Conservation (phyloP, 2,888 invertebrate species). For the Orchesella flavescens region DNA sequence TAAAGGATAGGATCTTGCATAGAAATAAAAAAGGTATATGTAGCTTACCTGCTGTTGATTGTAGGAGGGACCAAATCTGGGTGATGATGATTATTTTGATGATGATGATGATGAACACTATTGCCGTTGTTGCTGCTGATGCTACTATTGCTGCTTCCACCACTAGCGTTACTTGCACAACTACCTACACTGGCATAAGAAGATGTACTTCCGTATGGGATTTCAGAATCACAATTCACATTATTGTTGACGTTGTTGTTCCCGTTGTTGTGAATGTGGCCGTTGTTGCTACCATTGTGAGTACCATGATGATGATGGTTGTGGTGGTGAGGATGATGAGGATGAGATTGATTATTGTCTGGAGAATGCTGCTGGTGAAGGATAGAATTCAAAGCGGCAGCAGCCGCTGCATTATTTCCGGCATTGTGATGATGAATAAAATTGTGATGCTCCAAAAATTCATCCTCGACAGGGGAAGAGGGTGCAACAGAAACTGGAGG, state of each 20-base stretch:
- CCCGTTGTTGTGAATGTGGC: not conserved
- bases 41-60: constrained; percentile 54
- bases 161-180: constrained; percentile 50
- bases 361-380: constrained; percentile 57
- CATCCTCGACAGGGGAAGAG: constrained; percentile 65
- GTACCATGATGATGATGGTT: constrained; percentile 19
- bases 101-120: constrained; percentile 41
- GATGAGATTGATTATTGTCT: constrained; percentile 40
- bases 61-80: constrained; percentile 43
- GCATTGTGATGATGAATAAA: constrained; percentile 45
- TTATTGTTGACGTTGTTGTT: constrained; percentile 22
- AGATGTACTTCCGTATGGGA: constrained; percentile 48
- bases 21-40: constrained; percentile 20
- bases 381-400: constrained; percentile 24
- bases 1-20: not conserved
- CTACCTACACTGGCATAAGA: constrained; percentile 46
- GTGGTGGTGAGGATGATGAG: constrained; percentile 9
- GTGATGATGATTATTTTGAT: constrained; percentile 59
- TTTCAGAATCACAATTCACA: constrained; percentile 58
- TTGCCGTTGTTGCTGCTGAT: constrained; percentile 22
- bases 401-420: not conserved
- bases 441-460: constrained; percentile 55
- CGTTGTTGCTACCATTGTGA: constrained; percentile 12
- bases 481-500: constrained; percentile 62
- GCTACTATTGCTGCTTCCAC: constrained; percentile 19